Base-by-base conservation (phyloP, 2,113 vertebrate genomes). In the Chloroceryle aenea region DNA sequence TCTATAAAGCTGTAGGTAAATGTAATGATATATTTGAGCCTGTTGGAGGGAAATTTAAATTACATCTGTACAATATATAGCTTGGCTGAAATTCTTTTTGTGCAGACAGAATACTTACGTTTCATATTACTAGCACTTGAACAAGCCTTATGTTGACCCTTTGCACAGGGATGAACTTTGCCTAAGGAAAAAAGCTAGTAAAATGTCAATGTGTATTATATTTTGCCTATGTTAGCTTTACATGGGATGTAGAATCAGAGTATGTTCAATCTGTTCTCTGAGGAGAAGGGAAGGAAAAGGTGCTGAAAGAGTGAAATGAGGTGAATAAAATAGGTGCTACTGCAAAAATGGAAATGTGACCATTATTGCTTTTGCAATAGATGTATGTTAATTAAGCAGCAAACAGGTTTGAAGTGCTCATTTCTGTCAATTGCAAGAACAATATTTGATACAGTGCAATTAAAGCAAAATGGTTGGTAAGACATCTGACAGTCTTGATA, bases 141-240 rank as follows among this genome's bases (percentile, higher is more conserved):
- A 43, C 12, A 53, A 52, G 48, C 12, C 32, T 87, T 61, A 40
- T 56, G 34, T 68, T 95, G 89, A 89, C 89, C 94, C 77, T 87
- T 93, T 89, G 69, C 66, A 61, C 32, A 56, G 43, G 53, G 21
- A 18, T 94, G 77, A 97, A 75, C 63, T 87, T 96, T 87, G 63
- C 50, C 59, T 85, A 87, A 87, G 89, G 74, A 85, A 91, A 93
- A 87, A 85, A 21, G 45, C 4, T n/a, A 63, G 34, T 30, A 73
- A 94, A 95, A 96, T 91, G 50, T 80, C 79, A 56, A 58, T 84
- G 42, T 64, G 75, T 87, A 0, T 0, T 25, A 29, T 55, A 83
- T 93, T 93, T 52, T 95, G 82, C 62, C 36, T 76, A 6, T 6
- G 4, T 76, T 94, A 89, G 79, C 69, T 83, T 84, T 45, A 56